Percentiles rank a stretch among this genome's conserved stretches.
These are phyloP conservation scores for Copidosoma floridanum DNA, from an alignment of 1,140 invertebrate genomes.

Conservation along the genomic window DNA sequence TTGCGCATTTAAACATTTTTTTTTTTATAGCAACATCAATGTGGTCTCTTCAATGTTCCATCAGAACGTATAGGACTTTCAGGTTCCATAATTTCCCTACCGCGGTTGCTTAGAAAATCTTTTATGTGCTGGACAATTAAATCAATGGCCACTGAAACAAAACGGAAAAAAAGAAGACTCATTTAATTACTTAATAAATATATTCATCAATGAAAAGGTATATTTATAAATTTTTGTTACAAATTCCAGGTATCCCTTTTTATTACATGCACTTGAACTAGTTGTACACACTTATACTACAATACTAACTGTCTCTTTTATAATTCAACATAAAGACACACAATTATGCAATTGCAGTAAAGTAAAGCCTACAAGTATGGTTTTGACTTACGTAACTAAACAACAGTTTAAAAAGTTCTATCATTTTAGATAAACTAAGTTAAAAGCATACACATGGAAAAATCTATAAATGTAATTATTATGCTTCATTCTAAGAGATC, in stretches of 20 bases:
- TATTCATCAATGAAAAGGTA: constrained; percentile 12
- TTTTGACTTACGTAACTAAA: not conserved
- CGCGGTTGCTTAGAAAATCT: constrained; percentile 70
- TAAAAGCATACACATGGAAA: not conserved
- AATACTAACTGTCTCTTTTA: not conserved
- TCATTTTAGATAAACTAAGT: not conserved
- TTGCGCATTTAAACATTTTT: constrained; percentile 42
- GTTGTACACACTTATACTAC: not conserved
- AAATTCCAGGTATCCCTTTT: constrained; percentile 8
- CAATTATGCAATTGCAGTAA: constrained; percentile 3
- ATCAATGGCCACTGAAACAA: constrained; percentile 83
- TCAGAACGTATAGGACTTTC: constrained; percentile 44
- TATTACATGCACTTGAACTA: not conserved
- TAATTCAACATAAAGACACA: constrained; percentile 8
- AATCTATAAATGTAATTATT: constrained; percentile 18
- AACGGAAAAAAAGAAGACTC: constrained; percentile 19
- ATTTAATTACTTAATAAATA: constrained; percentile 5
- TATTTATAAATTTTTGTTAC: constrained; percentile 16
- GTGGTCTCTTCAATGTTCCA: constrained; percentile 46
- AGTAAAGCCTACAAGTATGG: too few relatives aligned
- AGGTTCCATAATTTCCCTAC: constrained; percentile 41
- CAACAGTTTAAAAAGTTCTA: not conserved
- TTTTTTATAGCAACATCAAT: constrained; percentile 36
- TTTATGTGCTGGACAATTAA: constrained; percentile 92
- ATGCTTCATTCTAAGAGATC: too few relatives aligned